Conservation (phyloP, 2,888 invertebrate genomes). For the Drosophila mimica region DNA sequence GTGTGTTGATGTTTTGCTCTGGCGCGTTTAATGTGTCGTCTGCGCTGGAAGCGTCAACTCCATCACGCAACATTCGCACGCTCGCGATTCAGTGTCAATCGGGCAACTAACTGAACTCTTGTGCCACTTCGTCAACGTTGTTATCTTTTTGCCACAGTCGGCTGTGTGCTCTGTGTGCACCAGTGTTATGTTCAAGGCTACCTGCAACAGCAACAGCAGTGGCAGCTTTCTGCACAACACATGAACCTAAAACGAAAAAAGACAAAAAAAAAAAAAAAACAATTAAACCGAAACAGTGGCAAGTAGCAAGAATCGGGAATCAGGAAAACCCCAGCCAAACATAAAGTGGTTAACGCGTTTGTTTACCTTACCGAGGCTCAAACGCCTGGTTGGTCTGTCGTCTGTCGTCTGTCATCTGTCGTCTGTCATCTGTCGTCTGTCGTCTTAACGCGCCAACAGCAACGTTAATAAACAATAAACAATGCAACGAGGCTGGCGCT, state of each 20-base stretch:
- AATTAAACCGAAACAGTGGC: constrained; percentile 9
- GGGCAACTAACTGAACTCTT: constrained; percentile 40
- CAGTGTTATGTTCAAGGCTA: constrained; percentile 49
- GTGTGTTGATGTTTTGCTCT: constrained; percentile 74
- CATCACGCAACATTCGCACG: constrained; percentile 64
- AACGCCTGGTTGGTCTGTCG: background rate
- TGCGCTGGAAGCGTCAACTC: constrained; percentile 78
- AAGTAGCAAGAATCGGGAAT: constrained; percentile 8
- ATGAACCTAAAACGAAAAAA: constrained; percentile 5
- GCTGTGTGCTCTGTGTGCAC: constrained; percentile 9
- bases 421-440: background rate
- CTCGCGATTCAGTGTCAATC: constrained; percentile 53
- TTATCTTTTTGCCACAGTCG: constrained; percentile 24
- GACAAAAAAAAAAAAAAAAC: background rate
- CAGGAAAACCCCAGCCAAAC: constrained; percentile 31
- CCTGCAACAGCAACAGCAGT: constrained; percentile 26
- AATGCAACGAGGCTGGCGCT: constrained; percentile 35
- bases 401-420: background rate
- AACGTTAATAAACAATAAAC: constrained; percentile 59
- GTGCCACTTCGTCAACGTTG: constrained; percentile 27
- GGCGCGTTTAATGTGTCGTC: constrained; percentile 77
- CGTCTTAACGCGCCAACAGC: constrained; percentile 37
- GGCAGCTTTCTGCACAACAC: constrained; percentile 44
- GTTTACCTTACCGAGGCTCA: constrained; percentile 14
- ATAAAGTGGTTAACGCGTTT: constrained; percentile 24